Conservation (phyloP, 1,140 invertebrate genomes). For the Apis dorsata region DNA sequence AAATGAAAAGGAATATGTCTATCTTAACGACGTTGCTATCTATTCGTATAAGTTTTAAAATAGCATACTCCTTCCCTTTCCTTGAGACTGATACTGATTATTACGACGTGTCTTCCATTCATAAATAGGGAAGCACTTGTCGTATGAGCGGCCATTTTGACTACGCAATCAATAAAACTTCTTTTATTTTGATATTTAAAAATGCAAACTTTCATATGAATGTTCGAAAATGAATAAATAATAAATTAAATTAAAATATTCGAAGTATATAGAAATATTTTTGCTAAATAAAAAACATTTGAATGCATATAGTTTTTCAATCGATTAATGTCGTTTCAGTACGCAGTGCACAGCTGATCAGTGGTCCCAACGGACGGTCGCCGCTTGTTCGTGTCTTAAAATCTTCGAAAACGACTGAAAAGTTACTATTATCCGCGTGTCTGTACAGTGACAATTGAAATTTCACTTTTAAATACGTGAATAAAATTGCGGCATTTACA, state of each 20-base stretch:
- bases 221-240: background rate
- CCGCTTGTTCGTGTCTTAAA: conserved; percentile 56
- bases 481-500: background rate
- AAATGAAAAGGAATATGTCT: conserved; percentile 20
- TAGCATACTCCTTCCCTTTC: conserved; percentile 51
- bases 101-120: conserved; percentile 67
- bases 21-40: conserved; percentile 35
- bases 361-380: conserved; percentile 65
- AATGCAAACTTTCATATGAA: background rate
- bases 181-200: conserved; percentile 18
- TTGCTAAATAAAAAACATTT: background rate
- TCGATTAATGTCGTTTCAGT: conserved; percentile 33
- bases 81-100: conserved; percentile 21
- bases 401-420: conserved; percentile 41
- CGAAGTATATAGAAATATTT: background rate
- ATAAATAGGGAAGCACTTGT: conserved; percentile 67
- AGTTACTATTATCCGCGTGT: conserved; percentile 24
- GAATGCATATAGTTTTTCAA: background rate
- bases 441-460: conserved; percentile 21
- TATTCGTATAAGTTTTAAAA: conserved; percentile 59
- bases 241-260: background rate
- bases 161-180: conserved; percentile 51
- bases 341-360: conserved; percentile 74
- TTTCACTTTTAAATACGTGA: background rate
- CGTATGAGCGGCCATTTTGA: conserved; percentile 63